Percentiles rank a stretch among this genome's conserved stretches.
phyloP scores from a whole-genome alignment of 2,113 vertebrate species.

The Narcine bancroftii region DNA sequence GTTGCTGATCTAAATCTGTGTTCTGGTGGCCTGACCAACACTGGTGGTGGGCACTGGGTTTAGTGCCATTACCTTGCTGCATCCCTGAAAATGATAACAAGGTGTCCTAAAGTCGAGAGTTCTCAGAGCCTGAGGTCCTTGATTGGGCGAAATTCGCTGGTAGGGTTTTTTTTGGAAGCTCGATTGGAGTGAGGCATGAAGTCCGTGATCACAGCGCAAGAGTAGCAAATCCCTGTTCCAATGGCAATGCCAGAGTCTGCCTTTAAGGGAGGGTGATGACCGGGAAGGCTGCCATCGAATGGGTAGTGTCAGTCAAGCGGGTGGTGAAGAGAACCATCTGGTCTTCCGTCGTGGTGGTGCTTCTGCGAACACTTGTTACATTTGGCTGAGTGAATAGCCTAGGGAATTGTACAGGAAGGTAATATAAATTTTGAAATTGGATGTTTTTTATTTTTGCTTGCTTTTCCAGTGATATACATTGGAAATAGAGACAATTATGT shows the following conservation, averaged over 20 bases:
- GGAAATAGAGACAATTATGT: conserved; percentile 22
- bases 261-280: conserved; percentile 73
- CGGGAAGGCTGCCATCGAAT: conserved; percentile 74
- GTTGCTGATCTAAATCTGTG: conserved; percentile 90
- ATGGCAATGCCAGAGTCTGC: conserved; percentile 67
- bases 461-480: conserved; percentile 45
- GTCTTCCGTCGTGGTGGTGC: conserved; percentile 68
- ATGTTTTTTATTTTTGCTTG: conserved; percentile 35
- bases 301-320: conserved; percentile 73
- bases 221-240: conserved; percentile 85
- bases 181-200: conserved; percentile 70
- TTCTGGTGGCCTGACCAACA: conserved; percentile 73
- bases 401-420: conserved; percentile 75
- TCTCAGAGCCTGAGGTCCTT: conserved; percentile 64
- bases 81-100: conserved; percentile 69
- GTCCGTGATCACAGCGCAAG: conserved; percentile 82
- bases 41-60: conserved; percentile 51
- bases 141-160: conserved; percentile 59
- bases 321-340: conserved; percentile 79
- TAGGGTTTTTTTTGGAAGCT: conserved; percentile 68
- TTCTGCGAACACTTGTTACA: conserved; percentile 64
- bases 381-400: conserved; percentile 72
- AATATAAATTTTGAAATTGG: conserved; percentile 58
- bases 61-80: conserved; percentile 43
- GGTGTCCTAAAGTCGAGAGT: conserved; percentile 77